These are phyloP conservation scores for Pygoscelis antarcticus DNA, from an alignment of 2,113 vertebrate genomes.

Conservation along the genomic window DNA sequence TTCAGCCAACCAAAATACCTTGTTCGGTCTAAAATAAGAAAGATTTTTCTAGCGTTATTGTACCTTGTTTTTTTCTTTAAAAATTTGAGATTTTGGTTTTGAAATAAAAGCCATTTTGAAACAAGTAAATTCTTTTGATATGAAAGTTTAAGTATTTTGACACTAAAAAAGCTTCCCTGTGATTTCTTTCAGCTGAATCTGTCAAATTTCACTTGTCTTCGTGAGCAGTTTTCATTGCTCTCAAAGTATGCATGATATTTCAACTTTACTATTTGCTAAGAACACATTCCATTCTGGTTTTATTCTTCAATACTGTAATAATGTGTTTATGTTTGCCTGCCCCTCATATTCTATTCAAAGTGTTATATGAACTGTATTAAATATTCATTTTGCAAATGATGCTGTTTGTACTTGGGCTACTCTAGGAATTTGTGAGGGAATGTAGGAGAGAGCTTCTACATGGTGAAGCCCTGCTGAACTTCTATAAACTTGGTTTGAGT, in stretches of 20 bases:
- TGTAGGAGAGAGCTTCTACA: not conserved
- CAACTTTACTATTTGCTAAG: not conserved
- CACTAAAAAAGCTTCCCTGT: not conserved
- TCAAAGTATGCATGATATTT: not conserved
- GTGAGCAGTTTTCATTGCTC: not conserved
- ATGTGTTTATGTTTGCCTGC: not conserved
- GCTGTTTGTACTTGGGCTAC: not conserved
- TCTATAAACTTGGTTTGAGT: not conserved
- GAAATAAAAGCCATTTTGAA: not conserved
- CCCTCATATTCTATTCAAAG: not conserved
- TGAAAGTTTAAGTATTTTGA: not conserved
- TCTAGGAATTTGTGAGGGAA: not conserved
- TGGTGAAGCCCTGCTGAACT: not conserved
- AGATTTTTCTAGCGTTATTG: not conserved
- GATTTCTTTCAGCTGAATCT: not conserved
- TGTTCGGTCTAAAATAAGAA: not conserved
- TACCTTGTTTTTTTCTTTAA: not conserved
- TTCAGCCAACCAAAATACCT: not conserved
- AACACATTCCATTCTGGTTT: not conserved
- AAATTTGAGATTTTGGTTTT: not conserved
- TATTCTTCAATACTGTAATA: not conserved
- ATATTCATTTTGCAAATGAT: not conserved
- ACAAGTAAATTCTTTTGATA: not conserved
- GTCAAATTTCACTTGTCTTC: not conserved
- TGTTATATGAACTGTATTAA: not conserved